Base-by-base conservation (phyloP, 2,888 invertebrate species). In the Gortyna flavago region DNA sequence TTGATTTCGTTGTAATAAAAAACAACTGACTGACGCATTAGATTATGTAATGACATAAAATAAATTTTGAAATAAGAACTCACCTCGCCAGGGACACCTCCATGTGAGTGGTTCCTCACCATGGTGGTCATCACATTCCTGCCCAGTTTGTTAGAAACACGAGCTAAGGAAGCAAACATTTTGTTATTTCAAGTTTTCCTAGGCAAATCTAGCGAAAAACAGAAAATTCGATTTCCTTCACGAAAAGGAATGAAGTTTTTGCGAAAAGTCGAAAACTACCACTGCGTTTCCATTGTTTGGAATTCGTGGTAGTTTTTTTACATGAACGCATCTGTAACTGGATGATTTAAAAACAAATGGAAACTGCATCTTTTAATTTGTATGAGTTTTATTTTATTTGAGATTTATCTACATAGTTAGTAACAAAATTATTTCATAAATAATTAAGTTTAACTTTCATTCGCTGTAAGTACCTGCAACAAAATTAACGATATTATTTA, bases 1-100 rank as follows among this genome's bases (percentile, higher is more conserved):
- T 48, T n/a, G 48, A 44, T 75, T 77, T 51, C 25, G 59, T 16
- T 72, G 13, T 78, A 79, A 82, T 57, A 80, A 87, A 44, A 91
- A 91, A 92, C 89, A 90, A 89, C 62, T 77, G 85, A 90, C 71
- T 78, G 85, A 90, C 76, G 72, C 77, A 75, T 78, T 77, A 68
- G 91, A 92, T 96, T 95, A 96, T 95, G 94, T 96, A 95, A 96
- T 94, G 91, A 89, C 85, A 86, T 83, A 88, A 85, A 84, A 79
- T 85, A 85, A 84, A 79, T 85, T 89, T 91, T 90, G 85, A 90
- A 87, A 77, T 57, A 83, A 69, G 93, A 93, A 95, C 95, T 94
- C 77, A 96, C 96, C 95, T 96, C 96, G 84, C 96, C 96, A 91
- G 96, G 95, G 67, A 96, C 89, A 82, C 96, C 96, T 69, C 96